These are phyloP conservation scores for Zosterops japonicus DNA, from an alignment of 2,113 vertebrate genomes.

Conservation along the genomic window DNA sequence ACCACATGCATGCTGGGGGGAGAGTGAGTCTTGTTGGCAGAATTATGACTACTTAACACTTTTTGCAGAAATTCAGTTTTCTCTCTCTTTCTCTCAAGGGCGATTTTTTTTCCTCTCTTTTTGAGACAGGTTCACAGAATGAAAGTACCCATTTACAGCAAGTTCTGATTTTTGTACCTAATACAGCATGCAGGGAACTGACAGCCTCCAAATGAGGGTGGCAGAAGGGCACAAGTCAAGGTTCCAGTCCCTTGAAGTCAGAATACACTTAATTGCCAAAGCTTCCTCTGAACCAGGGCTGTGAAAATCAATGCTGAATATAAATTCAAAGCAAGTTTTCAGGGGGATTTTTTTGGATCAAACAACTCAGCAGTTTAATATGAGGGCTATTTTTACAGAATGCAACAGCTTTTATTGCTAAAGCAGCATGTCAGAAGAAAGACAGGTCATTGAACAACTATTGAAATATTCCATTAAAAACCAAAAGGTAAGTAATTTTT, in stretches of 20 bases:
- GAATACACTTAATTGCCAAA: not conserved
- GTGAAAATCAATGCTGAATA: slow-evolving; percentile 5
- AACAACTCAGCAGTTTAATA: not conserved
- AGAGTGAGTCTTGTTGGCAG: not conserved
- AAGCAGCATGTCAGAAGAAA: not conserved
- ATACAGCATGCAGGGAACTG: not conserved
- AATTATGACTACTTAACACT: not conserved
- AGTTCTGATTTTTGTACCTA: not conserved
- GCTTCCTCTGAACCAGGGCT: not conserved
- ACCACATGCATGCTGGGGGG: not conserved
- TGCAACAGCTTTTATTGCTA: slow-evolving; percentile 5
- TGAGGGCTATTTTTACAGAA: not conserved
- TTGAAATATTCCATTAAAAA: not conserved
- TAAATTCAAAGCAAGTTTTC: slow-evolving; percentile 4
- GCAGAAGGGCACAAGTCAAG: not conserved
- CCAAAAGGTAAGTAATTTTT: not conserved
- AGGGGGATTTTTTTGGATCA: not conserved
- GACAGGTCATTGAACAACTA: not conserved
- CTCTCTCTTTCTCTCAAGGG: not conserved
- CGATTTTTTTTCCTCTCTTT: not conserved
- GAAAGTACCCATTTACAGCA: not conserved
- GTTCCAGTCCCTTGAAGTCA: not conserved
- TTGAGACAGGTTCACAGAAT: not conserved
- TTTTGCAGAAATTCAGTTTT: not conserved
- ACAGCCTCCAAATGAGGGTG: not conserved